Evolutionary conservation across 1,140 invertebrate genomes (phyloP).

Genomic region (Homarus americanus): DNA sequence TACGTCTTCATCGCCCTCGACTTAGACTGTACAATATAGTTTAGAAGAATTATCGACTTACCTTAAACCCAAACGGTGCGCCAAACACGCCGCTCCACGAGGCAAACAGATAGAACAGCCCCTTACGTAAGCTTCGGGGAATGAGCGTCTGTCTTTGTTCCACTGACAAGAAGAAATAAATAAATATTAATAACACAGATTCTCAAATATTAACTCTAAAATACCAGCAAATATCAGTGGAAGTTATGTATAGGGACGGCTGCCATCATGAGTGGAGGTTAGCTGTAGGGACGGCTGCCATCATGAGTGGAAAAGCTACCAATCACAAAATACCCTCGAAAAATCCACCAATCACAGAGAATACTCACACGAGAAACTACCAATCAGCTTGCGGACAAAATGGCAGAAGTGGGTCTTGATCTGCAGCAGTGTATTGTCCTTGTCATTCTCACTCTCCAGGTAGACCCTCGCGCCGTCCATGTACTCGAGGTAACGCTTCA

Average conservation of each 20-base stretch:
- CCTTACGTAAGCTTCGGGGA: slow-evolving; percentile 90
- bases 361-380: slow-evolving; percentile 90
- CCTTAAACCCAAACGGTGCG: slow-evolving; percentile 79
- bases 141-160: slow-evolving; percentile 91
- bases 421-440: slow-evolving; percentile 87
- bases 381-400: slow-evolving; percentile 95
- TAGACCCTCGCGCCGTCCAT: slow-evolving; percentile 95
- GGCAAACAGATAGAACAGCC: slow-evolving; percentile 94
- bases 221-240: no score
- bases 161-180: slow-evolving; percentile 83
- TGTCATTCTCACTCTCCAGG: slow-evolving; percentile 93
- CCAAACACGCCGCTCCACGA: slow-evolving; percentile 94
- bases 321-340: no score
- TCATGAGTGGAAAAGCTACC: no score
- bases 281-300: no score
- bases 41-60: no score
- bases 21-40: no score
- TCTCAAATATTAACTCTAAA: no score
- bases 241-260: no score
- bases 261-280: no score
- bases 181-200: not conserved
- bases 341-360: no score
- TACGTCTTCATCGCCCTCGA: no score
- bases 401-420: slow-evolving; percentile 96
- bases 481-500: slow-evolving; percentile 94